phyloP scores from a whole-genome alignment of 35 echinoderm and acorn worm genomes.

The Apostichopus californicus region DNA sequence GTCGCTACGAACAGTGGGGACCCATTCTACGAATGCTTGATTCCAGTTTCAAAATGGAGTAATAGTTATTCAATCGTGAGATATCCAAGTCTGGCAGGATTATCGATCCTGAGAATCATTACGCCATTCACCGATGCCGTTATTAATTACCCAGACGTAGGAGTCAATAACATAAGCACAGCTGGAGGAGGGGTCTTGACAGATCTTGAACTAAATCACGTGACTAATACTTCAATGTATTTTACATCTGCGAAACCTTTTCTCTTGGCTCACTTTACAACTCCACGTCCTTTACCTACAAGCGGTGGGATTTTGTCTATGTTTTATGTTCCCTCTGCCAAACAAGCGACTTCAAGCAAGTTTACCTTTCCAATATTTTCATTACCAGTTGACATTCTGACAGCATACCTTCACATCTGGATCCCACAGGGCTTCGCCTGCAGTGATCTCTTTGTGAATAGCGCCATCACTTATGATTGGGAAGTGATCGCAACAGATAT shows the following conservation, averaged over 20 bases:
- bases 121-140: neutral
- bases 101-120: neutral
- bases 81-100: neutral
- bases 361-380: neutral
- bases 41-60: neutral
- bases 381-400: neutral
- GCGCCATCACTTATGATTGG: neutral
- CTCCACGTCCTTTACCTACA: neutral
- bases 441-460: slow-evolving; percentile 2
- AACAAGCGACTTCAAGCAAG: neutral
- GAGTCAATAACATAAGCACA: neutral
- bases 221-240: neutral
- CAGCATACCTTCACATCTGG: neutral
- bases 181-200: neutral
- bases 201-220: neutral
- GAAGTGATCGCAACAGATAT: neutral
- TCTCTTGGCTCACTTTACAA: neutral
- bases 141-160: neutral
- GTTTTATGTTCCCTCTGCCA: neutral
- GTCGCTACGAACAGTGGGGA: neutral
- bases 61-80: neutral
- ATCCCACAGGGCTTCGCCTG: neutral
- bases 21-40: neutral
- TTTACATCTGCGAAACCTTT: neutral
- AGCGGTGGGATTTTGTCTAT: neutral